phyloP scores from a whole-genome alignment of 2,113 vertebrate species.

The Girardinichthys multiradiatus region DNA sequence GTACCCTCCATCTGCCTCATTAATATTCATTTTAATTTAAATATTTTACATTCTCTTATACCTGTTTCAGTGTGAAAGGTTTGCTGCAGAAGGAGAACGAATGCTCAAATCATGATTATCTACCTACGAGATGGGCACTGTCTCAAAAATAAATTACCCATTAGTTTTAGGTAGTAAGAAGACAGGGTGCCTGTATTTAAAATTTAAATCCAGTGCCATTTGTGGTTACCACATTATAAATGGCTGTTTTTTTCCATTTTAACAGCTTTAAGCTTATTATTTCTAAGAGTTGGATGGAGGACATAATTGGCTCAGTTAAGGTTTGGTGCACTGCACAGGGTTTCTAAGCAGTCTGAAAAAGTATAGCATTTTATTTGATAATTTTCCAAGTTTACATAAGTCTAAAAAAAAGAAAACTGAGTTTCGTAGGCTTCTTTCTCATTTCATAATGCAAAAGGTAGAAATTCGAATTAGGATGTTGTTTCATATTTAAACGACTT shows the following conservation, averaged over 20 bases:
- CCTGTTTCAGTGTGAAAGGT: conserved; percentile 13
- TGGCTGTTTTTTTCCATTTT: conserved; percentile 14
- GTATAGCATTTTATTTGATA: no score
- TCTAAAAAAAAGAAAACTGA: no score
- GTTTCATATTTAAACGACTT: no score
- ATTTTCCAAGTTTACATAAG: no score
- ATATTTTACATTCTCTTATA: conserved; percentile 31
- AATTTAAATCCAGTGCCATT: no score
- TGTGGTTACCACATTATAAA: conserved; percentile 55
- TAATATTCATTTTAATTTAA: conserved; percentile 38
- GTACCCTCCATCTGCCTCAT: conserved; percentile 18
- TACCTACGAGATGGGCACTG: conserved; percentile 51
- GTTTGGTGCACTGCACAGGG: conserved; percentile 13
- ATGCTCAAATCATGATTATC: conserved; percentile 35
- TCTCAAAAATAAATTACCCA: conserved; percentile 47
- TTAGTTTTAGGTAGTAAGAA: conserved; percentile 54
- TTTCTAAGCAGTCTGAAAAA: no score
- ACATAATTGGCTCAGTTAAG: conserved; percentile 34
- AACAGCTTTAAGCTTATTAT: conserved; percentile 49
- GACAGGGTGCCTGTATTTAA: background rate
- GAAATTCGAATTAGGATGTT: no score
- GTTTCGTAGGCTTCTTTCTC: no score
- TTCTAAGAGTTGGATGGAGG: conserved; percentile 15
- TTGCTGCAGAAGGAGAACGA: conserved; percentile 41
- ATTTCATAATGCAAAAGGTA: no score